A percentile compares a stretch with the other conserved stretches of the same genome.
Conservation (phyloP, 2,888 invertebrate genomes). For the Petrolisthes cinctipes region DNA sequence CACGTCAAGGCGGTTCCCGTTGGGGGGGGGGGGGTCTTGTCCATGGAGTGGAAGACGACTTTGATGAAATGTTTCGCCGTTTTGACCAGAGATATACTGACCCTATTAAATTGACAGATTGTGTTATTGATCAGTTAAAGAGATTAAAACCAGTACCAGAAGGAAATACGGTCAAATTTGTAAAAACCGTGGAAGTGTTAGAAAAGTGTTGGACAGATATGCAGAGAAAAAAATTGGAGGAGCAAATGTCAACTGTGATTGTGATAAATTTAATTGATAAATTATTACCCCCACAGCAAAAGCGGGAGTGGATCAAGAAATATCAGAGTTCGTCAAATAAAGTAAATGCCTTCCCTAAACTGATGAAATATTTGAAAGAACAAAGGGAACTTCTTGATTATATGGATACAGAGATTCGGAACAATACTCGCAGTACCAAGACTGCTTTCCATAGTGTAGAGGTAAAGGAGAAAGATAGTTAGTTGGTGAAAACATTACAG, state of each 20-base stretch:
- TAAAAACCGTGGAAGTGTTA: not conserved
- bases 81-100: constrained; percentile 9
- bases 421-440: constrained; percentile 1
- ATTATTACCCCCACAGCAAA: not conserved
- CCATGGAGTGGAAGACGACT: constrained; percentile 8
- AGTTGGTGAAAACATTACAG: no score
- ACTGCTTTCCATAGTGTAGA: not conserved
- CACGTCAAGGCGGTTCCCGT: no score
- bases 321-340: not conserved
- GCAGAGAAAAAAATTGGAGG: not conserved
- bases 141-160: not conserved
- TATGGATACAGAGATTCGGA: not conserved
- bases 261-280: not conserved
- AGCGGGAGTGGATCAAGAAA: not conserved
- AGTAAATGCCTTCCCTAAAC: not conserved
- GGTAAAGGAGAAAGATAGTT: no score
- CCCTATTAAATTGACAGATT: not conserved
- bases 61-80: constrained; percentile 9
- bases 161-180: not conserved
- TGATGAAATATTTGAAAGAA: not conserved
- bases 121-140: constrained; percentile 1
- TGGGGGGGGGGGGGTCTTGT: no score
- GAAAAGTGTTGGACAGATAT: not conserved
- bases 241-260: not conserved
- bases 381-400: not conserved